Conservation (phyloP, 1,140 invertebrate genomes). For the Neotoxoptera formosana region DNA sequence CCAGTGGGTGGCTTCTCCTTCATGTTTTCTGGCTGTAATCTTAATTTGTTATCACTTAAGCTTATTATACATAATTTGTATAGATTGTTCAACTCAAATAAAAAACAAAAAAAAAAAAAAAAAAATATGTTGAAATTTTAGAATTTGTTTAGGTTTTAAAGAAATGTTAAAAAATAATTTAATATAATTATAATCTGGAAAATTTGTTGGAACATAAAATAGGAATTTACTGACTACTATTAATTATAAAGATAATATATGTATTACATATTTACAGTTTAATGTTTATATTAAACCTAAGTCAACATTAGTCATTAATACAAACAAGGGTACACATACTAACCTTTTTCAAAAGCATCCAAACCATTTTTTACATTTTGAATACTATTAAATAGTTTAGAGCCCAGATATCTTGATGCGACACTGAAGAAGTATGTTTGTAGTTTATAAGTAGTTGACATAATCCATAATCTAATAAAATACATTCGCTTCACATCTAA, state of each 20-base stretch:
- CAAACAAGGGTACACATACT: not conserved
- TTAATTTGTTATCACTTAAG: too few species aligned
- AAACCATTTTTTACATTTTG: constrained; percentile 54
- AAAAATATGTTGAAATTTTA: too few species aligned
- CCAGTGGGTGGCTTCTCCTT: too few species aligned
- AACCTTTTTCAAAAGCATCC: constrained; percentile 46
- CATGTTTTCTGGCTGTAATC: too few species aligned
- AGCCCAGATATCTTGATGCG: constrained; percentile 41
- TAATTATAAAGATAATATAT: too few species aligned
- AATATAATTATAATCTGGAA: not conserved
- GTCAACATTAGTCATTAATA: not conserved
- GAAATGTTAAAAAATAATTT: not conserved
- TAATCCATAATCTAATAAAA: constrained; percentile 54
- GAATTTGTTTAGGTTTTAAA: not conserved
- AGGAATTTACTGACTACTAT: not conserved
- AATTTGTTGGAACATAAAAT: not conserved
- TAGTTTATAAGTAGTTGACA: constrained; percentile 53
- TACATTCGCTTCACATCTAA: constrained; percentile 50
- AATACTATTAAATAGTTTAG: constrained; percentile 50
- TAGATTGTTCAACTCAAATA: too few species aligned
- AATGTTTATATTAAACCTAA: not conserved
- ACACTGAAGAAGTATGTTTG: constrained; percentile 54
- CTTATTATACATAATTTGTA: too few species aligned
- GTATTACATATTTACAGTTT: not conserved
- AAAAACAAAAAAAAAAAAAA: too few species aligned